These are phyloP conservation scores for Lutraria rhynchaena DNA, from an alignment of 1,140 invertebrate genomes.

Conservation along the genomic window DNA sequence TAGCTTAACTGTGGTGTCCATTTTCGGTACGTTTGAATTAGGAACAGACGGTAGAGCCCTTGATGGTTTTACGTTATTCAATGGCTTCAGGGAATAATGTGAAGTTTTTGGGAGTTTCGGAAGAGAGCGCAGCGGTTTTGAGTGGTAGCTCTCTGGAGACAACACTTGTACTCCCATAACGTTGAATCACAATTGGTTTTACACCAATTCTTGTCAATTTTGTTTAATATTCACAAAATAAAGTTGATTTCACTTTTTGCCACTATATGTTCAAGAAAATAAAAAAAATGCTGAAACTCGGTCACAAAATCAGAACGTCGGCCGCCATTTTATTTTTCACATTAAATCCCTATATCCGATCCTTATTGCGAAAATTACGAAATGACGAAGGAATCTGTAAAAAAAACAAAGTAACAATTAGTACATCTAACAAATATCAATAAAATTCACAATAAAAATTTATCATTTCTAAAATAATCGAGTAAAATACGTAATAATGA, in stretches of 20 bases:
- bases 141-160: constrained; percentile 30
- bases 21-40: constrained; percentile 37
- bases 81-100: constrained; percentile 51
- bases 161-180: constrained; percentile 46
- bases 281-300: not conserved
- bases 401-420: not conserved
- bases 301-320: constrained; percentile 32
- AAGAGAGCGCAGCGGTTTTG: constrained; percentile 35
- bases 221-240: too few relatives aligned
- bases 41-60: constrained; percentile 43
- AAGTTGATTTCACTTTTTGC: too few relatives aligned
- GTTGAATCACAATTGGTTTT: too few relatives aligned
- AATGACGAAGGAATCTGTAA: not conserved
- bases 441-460: not conserved
- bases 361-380: not conserved
- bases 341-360: not conserved
- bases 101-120: constrained; percentile 40
- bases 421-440: not conserved
- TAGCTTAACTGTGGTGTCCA: constrained; percentile 22
- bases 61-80: constrained; percentile 41
- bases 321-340: constrained; percentile 48
- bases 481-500: not conserved
- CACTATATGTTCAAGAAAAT: too few relatives aligned
- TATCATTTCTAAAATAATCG: not conserved
- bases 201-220: too few relatives aligned